Evolutionary conservation across 2,888 invertebrate genomes (phyloP).

Genomic region (Watsonalla cultraria): DNA sequence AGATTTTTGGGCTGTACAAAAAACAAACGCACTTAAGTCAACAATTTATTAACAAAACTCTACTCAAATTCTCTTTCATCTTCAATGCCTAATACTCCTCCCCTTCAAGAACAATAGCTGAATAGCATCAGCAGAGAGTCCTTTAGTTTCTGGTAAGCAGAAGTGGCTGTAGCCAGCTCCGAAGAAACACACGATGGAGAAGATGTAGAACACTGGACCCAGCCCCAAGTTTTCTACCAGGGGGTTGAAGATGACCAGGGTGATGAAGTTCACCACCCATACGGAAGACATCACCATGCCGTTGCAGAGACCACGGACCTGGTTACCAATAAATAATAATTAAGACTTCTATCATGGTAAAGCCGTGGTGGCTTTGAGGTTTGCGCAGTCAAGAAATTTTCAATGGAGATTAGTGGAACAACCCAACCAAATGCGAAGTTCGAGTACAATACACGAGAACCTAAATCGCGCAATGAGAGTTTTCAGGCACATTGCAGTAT

Average conservation of each 20-base stretch:
- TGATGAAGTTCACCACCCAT: conserved; percentile 50
- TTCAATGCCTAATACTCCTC: conserved; percentile 3
- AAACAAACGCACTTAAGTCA: too few species aligned
- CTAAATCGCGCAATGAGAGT: too few species aligned
- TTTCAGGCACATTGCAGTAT: too few species aligned
- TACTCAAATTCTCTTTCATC: too few species aligned
- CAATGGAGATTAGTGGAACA: too few species aligned
- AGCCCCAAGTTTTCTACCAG: conserved; percentile 45
- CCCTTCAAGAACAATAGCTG: conserved; percentile 40
- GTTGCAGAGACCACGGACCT: conserved; percentile 54
- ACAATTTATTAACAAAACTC: too few species aligned
- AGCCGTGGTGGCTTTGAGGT: too few species aligned
- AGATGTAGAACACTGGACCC: conserved; percentile 56
- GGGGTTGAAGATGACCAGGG: conserved; percentile 51
- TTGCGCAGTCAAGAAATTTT: too few species aligned
- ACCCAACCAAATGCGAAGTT: too few species aligned
- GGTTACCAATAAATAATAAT: conserved; percentile 6
- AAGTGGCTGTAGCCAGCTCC: conserved; percentile 44
- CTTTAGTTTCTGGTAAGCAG: conserved; percentile 64
- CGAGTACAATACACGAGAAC: too few species aligned
- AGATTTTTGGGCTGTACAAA: too few species aligned
- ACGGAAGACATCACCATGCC: conserved; percentile 37
- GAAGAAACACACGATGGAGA: conserved; percentile 45
- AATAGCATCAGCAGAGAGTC: conserved; percentile 49
- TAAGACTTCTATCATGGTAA: background rate